Evolutionary conservation across 2,888 invertebrate genomes (phyloP), one percentile per base, ranked within the genome.

Genomic region (Proisotoma minuta): DNA sequence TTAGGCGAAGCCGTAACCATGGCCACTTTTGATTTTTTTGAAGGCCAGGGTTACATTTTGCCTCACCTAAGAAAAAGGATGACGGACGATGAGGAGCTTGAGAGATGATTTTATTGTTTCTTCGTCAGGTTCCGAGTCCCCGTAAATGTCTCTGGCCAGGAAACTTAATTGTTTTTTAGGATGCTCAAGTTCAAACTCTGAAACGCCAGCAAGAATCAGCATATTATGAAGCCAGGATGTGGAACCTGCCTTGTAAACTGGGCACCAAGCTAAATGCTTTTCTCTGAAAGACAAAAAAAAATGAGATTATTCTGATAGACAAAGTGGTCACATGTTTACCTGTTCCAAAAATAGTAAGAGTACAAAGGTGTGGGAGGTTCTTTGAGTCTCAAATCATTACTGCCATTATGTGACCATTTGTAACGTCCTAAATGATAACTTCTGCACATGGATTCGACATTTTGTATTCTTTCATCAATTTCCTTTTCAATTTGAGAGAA

Each of bases 181-280:
- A 49, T 69, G 73, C n/a, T 65, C 63, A 5, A 80, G 66, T 51
- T 76, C 75, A 5, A 75, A 68, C 57, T 78, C 78, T 0, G 76
- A 57, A 22, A 77, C 89, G 74, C 91, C 91, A 8, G 90, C 90
- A 78, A 91, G 84, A 57, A 89, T 79, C 78, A 91, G 90, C 79
- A 91, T 91, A 79, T 91, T 91, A 79, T 90, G 90, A 87, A 91
- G 89, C 91, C 91, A 91, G 0, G 91, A 90, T 20, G 91, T 89
- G n/a, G 91, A 91, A 2, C 88, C 89, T 3, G 88, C 88, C 81
- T 88, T 88, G 77, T 88, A 88, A 66, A 88, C 85, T 76, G 88
- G 88, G 77, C 88, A 88, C 85, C 85, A 81, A 0, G 79, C 78
- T 57, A 85, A 76, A 28, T 87, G 88, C 77, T 89, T 76, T 4